Base-by-base conservation (phyloP, 2,797 vertebrate species). In the Rhinoraja longicauda region DNA sequence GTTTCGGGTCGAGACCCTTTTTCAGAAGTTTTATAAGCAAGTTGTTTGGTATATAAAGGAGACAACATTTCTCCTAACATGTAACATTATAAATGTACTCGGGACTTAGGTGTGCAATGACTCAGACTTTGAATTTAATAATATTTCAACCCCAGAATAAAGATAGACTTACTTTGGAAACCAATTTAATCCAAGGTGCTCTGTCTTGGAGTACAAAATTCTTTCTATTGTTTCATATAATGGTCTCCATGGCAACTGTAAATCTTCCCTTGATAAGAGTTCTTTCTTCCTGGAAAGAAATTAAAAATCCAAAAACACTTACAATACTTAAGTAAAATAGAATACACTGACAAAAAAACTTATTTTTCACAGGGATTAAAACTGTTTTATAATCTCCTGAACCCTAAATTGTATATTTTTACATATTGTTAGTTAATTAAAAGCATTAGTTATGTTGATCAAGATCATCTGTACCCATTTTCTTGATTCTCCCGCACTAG, bases 161-260 rank as follows among this genome's bases (percentile, higher is more conserved):
- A 92, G 76, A 72, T 92, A 75, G 84, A 95, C 97, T 95, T 99
- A 99, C 99, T 98, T 99, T 93, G 98, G 99, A 96, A 99, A 99
- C 98, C 98, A 99, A 96, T 99, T 99, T 94, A 99, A 97, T 94
- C 98, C 98, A 93, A 99, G 97, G 94, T 99, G 98, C 95, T 99
- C 99, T 0, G 98, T 99, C 95, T 99, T 99, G 79, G 99, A 99
- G 95, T 98, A 99, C 21, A 99, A 97, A 94, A 99, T 99, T 95
- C 98, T 97, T 95, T 99, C 98, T 90, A 99, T 94, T 95, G 99
- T 97, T 94, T 99, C 98, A 94, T 98, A 98, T 94, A 99, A 96
- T 0, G 98, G 99, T 96, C 97, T 96, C 99, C 99, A 99, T 15
- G 97, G 97, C 95, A 99, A 97, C 95, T 99, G 98, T 93, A 99